A percentile compares a stretch with the other conserved stretches of the same genome.
These are phyloP conservation scores for Buceros bicornis DNA, from an alignment of 2,797 vertebrate genomes.

Conservation along the genomic window DNA sequence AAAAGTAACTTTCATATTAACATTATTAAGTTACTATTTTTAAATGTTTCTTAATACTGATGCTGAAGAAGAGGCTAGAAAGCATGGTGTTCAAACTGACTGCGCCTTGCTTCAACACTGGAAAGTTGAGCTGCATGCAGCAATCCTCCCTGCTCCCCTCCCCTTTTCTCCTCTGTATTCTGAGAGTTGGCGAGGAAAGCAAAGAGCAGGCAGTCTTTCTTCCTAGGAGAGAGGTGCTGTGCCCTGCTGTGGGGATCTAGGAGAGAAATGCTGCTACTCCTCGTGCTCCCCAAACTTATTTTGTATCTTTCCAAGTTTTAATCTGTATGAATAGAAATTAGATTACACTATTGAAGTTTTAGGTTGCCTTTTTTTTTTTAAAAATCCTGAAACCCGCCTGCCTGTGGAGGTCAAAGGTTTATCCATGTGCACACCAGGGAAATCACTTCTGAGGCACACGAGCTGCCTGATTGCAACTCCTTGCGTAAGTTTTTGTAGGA, in stretches of 20 bases:
- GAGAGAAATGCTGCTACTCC: not conserved
- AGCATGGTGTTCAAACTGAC: not conserved
- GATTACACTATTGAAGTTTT: not conserved
- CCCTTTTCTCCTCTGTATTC: not conserved
- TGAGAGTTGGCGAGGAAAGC: rapidly evolving
- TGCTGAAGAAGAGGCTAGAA: not conserved
- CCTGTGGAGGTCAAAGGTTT: not conserved
- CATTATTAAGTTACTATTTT: not conserved
- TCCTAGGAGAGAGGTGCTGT: not conserved
- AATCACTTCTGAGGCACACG: not conserved
- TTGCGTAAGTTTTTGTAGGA: not conserved
- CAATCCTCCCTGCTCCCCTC: rapidly evolving
- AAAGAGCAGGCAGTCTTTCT: not conserved
- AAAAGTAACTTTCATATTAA: not conserved
- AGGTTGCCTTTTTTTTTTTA: not conserved
- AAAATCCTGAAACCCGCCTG: not conserved
- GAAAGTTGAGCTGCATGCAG: not conserved
- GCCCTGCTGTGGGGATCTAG: not conserved
- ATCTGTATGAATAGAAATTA: not conserved
- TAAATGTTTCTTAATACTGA: not conserved
- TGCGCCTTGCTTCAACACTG: not conserved
- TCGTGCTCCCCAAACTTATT: not conserved
- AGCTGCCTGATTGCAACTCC: not conserved
- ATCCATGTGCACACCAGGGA: not conserved
- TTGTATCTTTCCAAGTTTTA: not conserved